Evolutionary conservation across 1,140 invertebrate genomes (phyloP).

Genomic region (Euura lappo): DNA sequence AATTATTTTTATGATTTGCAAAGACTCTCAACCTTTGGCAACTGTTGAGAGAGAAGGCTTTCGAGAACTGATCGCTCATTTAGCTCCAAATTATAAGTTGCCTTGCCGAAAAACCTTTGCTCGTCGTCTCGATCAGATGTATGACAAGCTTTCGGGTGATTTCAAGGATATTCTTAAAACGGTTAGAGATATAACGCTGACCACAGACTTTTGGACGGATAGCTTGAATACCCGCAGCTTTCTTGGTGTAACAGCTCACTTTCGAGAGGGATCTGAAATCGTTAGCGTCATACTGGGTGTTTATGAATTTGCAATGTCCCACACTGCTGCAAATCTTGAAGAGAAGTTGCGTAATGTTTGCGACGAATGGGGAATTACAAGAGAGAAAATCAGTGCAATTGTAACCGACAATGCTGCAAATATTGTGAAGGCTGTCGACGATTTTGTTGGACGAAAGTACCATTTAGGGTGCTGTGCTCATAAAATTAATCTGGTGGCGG

Average conservation of each 20-base stretch:
- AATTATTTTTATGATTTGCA: slow-evolving; percentile 39
- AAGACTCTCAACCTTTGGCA: slow-evolving; percentile 46
- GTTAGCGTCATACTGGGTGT: slow-evolving; percentile 21
- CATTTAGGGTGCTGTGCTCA: slow-evolving; percentile 51
- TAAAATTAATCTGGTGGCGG: slow-evolving; percentile 47
- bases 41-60: slow-evolving; percentile 54
- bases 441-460: slow-evolving; percentile 49
- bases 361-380: slow-evolving; percentile 44
- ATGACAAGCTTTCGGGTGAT: slow-evolving; percentile 34
- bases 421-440: slow-evolving; percentile 47
- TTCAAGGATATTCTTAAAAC: slow-evolving; percentile 27
- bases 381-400: slow-evolving; percentile 46
- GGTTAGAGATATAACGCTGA: slow-evolving; percentile 29
- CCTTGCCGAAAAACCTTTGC: slow-evolving; percentile 40
- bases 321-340: slow-evolving; percentile 29
- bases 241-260: slow-evolving; percentile 33
- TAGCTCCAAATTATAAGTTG: slow-evolving; percentile 48
- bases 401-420: slow-evolving; percentile 52
- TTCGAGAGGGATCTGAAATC: slow-evolving; percentile 21
- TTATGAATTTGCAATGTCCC: slow-evolving; percentile 19
- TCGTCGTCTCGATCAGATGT: slow-evolving; percentile 39
- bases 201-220: slow-evolving; percentile 41
- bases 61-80: slow-evolving; percentile 41
- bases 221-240: slow-evolving; percentile 33
- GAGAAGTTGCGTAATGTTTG: slow-evolving; percentile 34